Evolutionary conservation across 1,140 invertebrate genomes (phyloP).

Genomic region (Ericerus pela): DNA sequence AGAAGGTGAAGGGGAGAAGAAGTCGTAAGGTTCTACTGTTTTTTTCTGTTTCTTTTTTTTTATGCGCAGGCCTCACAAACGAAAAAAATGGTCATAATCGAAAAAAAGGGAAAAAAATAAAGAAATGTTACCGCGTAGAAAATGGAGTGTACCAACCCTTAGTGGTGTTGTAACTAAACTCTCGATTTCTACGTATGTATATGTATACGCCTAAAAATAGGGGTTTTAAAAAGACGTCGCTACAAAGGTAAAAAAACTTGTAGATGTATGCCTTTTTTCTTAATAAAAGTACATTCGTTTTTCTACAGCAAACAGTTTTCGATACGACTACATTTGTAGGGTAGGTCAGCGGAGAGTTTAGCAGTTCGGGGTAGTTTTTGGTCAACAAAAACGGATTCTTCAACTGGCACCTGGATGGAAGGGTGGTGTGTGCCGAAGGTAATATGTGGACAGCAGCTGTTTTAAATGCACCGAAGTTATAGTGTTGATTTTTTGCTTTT

Average conservation of each 20-base stretch:
- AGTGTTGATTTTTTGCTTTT: no score
- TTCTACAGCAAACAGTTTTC: neutral
- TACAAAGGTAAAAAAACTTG: neutral
- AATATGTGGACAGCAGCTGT: constrained; percentile 6
- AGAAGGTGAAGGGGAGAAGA: no score
- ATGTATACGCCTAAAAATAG: neutral
- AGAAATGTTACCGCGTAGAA: no score
- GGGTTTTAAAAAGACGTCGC: no score
- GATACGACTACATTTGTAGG: neutral
- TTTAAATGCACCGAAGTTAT: neutral
- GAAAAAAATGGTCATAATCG: no score
- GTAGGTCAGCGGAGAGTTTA: neutral
- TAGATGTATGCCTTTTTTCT: no score
- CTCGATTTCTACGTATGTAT: neutral
- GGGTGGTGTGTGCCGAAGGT: neutral
- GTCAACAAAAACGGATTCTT: constrained; percentile 12
- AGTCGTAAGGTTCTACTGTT: constrained; percentile 4
- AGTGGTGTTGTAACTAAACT: no score
- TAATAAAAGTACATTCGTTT: neutral
- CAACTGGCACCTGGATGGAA: constrained; percentile 8
- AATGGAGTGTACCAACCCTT: no score
- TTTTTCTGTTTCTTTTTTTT: constrained; percentile 3
- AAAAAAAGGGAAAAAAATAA: no score
- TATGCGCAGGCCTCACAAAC: constrained; percentile 4
- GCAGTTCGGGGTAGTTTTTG: constrained; percentile 7